phyloP scores from a whole-genome alignment of 2,113 vertebrate species.

The Apteryx owenii region DNA sequence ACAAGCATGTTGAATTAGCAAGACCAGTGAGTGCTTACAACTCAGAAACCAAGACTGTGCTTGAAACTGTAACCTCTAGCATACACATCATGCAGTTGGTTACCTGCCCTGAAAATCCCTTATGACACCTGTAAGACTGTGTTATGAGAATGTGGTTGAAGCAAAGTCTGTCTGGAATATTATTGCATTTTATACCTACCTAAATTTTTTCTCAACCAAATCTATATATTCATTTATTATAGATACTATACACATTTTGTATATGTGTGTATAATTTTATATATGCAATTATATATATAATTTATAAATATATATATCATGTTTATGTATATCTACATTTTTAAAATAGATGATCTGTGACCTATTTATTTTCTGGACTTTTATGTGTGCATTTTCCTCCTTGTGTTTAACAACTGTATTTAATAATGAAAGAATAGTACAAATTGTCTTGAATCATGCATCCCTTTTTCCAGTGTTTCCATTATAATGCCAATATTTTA shows the following conservation, averaged over 20 bases:
- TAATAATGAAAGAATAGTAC: not conserved
- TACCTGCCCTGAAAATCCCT: not conserved
- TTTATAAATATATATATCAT: not conserved
- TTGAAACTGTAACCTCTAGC: not conserved
- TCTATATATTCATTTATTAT: not conserved
- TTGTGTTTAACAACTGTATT: not conserved
- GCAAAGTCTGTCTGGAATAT: not conserved
- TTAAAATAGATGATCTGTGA: not conserved
- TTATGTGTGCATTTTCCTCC: not conserved
- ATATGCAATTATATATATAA: not conserved
- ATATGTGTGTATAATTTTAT: not conserved
- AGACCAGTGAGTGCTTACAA: not conserved
- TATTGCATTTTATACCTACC: not conserved
- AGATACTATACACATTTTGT: not conserved
- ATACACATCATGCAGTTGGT: not conserved
- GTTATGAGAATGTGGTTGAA: not conserved
- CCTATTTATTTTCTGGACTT: not conserved
- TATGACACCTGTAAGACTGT: not conserved
- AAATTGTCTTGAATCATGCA: not conserved
- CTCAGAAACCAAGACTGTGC: not conserved
- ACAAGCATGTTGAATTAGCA: not conserved
- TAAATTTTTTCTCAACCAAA: not conserved
- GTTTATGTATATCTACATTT: not conserved
- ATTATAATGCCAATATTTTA: not conserved
- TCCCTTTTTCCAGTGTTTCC: not conserved